phyloP scores from a whole-genome alignment of 1,140 invertebrate species.

The Cydia splendana region DNA sequence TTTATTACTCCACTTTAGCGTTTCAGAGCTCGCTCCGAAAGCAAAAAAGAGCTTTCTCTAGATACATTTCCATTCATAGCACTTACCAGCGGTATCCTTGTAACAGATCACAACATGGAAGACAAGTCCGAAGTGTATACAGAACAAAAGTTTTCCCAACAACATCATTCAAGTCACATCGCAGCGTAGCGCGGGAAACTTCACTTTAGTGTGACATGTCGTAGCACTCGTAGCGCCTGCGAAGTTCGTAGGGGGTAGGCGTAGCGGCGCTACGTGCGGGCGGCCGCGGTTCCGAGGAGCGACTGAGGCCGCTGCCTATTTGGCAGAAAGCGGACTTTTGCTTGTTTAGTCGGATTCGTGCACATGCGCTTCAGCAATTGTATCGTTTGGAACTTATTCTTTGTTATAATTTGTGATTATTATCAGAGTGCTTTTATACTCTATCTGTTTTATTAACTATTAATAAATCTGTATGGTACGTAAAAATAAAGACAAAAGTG shows the following conservation, averaged over 20 bases:
- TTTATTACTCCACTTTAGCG: not conserved
- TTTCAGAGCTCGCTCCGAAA: not conserved
- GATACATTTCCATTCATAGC: not conserved
- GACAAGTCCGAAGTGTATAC: slow-evolving; percentile 77
- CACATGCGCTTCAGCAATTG: slow-evolving; percentile 61
- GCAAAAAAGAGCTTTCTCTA: not conserved
- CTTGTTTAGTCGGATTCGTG: slow-evolving; percentile 39
- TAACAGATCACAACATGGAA: slow-evolving; percentile 77
- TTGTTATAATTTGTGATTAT: not conserved
- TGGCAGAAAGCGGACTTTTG: slow-evolving; percentile 22
- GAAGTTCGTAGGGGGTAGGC: slow-evolving; percentile 50
- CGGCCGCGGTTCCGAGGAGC: slow-evolving; percentile 48
- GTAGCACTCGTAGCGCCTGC: slow-evolving; percentile 31
- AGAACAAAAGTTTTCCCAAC: slow-evolving; percentile 75
- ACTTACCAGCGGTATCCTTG: slow-evolving; percentile 74
- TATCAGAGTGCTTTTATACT: not conserved
- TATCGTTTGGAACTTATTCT: not conserved
- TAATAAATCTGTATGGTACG: not conserved
- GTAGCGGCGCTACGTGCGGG: slow-evolving; percentile 62
- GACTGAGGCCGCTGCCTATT: slow-evolving; percentile 46
- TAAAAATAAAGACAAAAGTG: no score
- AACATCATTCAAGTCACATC: slow-evolving; percentile 75
- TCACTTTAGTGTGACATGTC: slow-evolving; percentile 53
- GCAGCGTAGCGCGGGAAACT: slow-evolving; percentile 49
- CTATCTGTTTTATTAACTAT: not conserved